Conservation (phyloP, 2,797 vertebrate species). For the Buphagus erythrorhynchus region DNA sequence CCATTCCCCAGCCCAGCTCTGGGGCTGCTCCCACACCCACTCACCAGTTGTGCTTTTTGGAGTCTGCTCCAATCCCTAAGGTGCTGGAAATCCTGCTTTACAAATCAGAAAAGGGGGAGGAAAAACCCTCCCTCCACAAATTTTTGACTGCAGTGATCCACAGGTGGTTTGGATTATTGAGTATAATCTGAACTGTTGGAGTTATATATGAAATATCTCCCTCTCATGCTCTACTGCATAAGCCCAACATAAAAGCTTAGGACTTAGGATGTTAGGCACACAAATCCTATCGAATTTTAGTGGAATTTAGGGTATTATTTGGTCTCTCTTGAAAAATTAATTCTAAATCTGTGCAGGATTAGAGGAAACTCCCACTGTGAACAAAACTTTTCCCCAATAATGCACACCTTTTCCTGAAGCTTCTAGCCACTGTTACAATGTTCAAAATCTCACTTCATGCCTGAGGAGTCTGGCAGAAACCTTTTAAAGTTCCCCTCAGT, state of each 20-base stretch:
- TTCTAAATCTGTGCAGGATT: constrained; percentile 32
- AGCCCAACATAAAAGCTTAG: constrained; percentile 25
- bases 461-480: not conserved
- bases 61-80: not conserved
- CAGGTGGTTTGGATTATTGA: constrained; percentile 56
- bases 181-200: not conserved
- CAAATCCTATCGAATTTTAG: constrained; percentile 27
- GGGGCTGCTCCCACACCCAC: not conserved
- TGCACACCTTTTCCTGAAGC: constrained; percentile 25
- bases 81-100: not conserved
- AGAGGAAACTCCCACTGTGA: constrained; percentile 36
- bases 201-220: constrained; percentile 12
- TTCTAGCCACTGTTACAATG: not conserved
- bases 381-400: not conserved
- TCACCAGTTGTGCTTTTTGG: not conserved
- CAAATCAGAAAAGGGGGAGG: not conserved
- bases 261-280: constrained; percentile 12
- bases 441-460: not conserved
- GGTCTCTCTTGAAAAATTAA: constrained; percentile 36
- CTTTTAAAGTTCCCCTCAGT: not conserved
- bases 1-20: not conserved
- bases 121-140: no score
- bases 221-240: not conserved
- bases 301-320: constrained; percentile 38
- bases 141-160: not conserved